Conservation (phyloP, 2,113 vertebrate genomes). For the Hipposideros armiger region DNA sequence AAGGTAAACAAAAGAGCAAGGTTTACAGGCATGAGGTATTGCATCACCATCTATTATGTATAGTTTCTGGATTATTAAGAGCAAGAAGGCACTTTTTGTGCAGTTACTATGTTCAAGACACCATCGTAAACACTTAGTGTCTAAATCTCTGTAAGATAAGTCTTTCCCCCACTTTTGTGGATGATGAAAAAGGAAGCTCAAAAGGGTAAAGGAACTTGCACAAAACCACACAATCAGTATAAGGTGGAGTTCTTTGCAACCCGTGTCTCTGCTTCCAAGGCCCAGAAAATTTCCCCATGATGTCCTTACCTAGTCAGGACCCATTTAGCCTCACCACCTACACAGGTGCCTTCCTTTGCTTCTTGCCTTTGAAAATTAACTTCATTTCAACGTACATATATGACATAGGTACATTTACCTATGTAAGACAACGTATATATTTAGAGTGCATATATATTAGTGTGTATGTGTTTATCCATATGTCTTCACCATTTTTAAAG, state of each 20-base stretch:
- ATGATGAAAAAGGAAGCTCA: slow-evolving; percentile 23
- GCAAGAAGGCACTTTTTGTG: background rate
- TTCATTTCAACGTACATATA: background rate
- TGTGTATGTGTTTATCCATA: background rate
- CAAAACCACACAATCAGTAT: background rate
- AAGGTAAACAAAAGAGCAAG: background rate
- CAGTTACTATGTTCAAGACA: background rate
- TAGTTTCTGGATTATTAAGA: background rate
- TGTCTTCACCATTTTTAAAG: background rate
- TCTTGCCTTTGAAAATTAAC: slow-evolving; percentile 38
- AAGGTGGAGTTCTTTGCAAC: slow-evolving; percentile 43
- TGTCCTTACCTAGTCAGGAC: background rate
- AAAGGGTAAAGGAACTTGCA: slow-evolving; percentile 19
- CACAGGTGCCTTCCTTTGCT: background rate
- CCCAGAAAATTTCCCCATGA: slow-evolving; percentile 30
- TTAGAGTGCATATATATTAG: background rate
- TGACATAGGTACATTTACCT: background rate
- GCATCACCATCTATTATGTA: background rate
- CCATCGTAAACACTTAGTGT: slow-evolving; percentile 12
- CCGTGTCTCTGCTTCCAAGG: background rate
- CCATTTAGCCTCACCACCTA: background rate
- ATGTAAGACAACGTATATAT: background rate
- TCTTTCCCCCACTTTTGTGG: background rate
- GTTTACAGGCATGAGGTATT: background rate
- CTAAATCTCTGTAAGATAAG: background rate